Base-by-base conservation (phyloP, 2,113 vertebrate genomes). In the Brachionichthys hirsutus region DNA sequence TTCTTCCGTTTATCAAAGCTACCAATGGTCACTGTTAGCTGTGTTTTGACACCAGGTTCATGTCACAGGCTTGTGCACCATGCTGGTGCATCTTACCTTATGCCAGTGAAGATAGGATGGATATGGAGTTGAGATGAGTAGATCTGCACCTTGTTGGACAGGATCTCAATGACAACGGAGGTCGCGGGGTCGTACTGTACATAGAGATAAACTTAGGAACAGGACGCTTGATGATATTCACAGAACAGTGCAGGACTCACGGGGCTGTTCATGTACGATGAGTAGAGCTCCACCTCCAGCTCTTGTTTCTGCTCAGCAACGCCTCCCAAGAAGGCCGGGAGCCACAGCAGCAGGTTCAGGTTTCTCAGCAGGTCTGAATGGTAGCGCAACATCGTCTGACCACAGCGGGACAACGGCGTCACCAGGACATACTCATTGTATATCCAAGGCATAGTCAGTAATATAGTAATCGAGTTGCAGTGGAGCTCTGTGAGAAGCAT, bases 371-470 rank as follows among this genome's bases (percentile, higher is more conserved):
- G 85, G 41, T 80, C 53, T 0, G 95, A 95, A 4, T 87, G 92
- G 70, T 95, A 96, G 12, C 92, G 90, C 44, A 96, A 81, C 89
- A 96, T 95, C 9, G 90, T 89, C 94, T 97, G 83, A 34, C 15
- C 70, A 78, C 59, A 46, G 70, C n/a, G 54, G 2, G 51, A 46
- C 49, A 40, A 77, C 46, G 77, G 15, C 60, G 18, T 57, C 40
- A 68, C 6, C 1, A 3, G 34, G 3, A 52, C 17, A 58, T 6
- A 13, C 15, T 34, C 17, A 6, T 6, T 35, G 34, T 4, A 9
- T 4, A 35, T 35, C 9, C 34, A 35, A 6, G 24, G 24, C 24
- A 30, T 30, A 30, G 24, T 30, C 24, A 2, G 24, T 30, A 30
- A 30, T 30, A 30, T 18, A 50, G 34, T 49, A 19, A 4, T 38